Evolutionary conservation across 2,888 invertebrate genomes (phyloP).

Genomic region (Pseudococcus longispinus): DNA sequence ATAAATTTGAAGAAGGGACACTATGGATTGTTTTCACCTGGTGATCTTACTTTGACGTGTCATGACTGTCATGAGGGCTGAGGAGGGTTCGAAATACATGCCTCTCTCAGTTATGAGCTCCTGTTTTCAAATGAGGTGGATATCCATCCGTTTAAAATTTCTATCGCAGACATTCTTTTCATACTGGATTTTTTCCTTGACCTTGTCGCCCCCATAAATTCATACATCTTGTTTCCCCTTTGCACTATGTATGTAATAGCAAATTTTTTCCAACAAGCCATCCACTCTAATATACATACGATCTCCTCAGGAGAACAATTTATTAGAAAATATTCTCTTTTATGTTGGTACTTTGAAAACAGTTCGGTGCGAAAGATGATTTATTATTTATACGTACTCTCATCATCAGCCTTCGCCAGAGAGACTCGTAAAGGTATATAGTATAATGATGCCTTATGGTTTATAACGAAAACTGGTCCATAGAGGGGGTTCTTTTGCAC

Average conservation of each 20-base stretch:
- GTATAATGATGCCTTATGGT: background rate
- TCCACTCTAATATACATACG: background rate
- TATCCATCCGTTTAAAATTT: too few relatives aligned
- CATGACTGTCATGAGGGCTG: too few relatives aligned
- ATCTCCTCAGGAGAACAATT: background rate
- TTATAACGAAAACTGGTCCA: background rate
- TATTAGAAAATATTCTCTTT: background rate
- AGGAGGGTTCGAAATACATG: too few relatives aligned
- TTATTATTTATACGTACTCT: background rate
- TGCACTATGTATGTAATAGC: background rate
- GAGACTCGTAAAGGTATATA: background rate
- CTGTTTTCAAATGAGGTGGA: too few relatives aligned
- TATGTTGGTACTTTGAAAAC: background rate
- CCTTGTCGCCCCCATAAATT: background rate
- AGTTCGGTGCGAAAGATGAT: background rate
- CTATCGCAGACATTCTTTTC: background rate
- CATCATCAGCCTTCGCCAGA: background rate
- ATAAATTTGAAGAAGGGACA: too few relatives aligned
- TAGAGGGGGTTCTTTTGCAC: background rate
- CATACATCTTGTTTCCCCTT: background rate
- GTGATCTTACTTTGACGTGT: too few relatives aligned
- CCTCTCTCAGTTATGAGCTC: too few relatives aligned
- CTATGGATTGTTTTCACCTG: too few relatives aligned
- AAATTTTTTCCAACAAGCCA: background rate
- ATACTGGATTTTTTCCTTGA: background rate